These are phyloP conservation scores for Hassar affinis DNA, from an alignment of 2,113 vertebrate species.

Conservation along the genomic window DNA sequence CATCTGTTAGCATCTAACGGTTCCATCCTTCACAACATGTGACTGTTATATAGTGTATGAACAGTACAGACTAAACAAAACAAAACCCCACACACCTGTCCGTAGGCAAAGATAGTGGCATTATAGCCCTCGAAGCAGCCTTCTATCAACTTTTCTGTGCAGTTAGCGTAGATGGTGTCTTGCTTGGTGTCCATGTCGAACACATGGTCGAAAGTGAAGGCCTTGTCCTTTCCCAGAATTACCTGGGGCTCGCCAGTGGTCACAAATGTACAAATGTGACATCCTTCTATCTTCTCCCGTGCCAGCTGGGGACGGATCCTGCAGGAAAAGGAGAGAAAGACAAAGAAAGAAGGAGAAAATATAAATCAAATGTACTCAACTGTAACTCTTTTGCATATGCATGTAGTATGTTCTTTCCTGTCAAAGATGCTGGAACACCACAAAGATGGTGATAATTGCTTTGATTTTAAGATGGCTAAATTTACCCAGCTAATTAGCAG, in stretches of 20 bases:
- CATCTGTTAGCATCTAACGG: not conserved
- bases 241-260: constrained; percentile 94
- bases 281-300: constrained; percentile 95
- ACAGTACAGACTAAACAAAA: not conserved
- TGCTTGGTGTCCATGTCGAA: constrained; percentile 92
- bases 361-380: not conserved
- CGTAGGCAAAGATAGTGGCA: constrained; percentile 96
- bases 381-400: not conserved
- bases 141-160: constrained; percentile 94
- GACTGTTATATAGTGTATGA: not conserved
- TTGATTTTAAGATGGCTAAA: constrained; percentile 7
- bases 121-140: constrained; percentile 98
- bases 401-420: not conserved
- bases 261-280: constrained; percentile 95
- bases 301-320: constrained; percentile 96
- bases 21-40: not conserved
- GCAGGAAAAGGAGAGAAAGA: constrained; percentile 11
- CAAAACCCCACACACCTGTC: constrained; percentile 78
- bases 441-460: not conserved
- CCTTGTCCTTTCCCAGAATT: constrained; percentile 94
- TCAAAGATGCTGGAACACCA: not conserved
- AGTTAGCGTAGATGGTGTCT: constrained; percentile 82
- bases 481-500: constrained; percentile 27
- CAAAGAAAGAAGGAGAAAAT: not conserved
- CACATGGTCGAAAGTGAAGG: constrained; percentile 94